Conservation (phyloP, 2,888 invertebrate genomes). For the Micoletzkya japonica region DNA sequence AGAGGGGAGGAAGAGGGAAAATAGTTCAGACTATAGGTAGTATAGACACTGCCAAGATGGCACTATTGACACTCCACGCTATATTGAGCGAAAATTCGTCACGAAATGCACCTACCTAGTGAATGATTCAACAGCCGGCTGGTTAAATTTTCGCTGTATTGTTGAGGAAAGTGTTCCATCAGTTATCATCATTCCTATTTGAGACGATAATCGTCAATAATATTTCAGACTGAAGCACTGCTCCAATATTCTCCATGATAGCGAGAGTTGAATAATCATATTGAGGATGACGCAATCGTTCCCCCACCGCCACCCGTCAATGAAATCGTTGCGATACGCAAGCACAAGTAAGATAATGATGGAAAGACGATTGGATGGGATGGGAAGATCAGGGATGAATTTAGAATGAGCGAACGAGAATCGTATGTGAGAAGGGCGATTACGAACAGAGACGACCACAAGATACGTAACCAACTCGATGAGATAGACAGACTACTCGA, state of each 20-base stretch:
- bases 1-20: too few species aligned
- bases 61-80: too few species aligned
- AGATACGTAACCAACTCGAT: constrained; percentile 19
- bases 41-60: too few species aligned
- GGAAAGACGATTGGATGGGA: not conserved
- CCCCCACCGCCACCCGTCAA: constrained; percentile 22
- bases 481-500: constrained; percentile 25
- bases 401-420: constrained; percentile 20
- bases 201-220: not conserved
- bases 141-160: too few species aligned
- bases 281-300: not conserved
- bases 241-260: not conserved
- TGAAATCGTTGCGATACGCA: constrained; percentile 22
- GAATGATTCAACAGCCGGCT: too few species aligned
- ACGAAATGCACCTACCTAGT: too few species aligned
- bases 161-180: too few species aligned
- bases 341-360: constrained; percentile 12
- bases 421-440: constrained; percentile 19
- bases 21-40: too few species aligned
- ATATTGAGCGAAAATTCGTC: too few species aligned
- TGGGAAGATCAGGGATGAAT: not conserved
- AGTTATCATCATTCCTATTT: not conserved
- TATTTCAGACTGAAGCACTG: not conserved
- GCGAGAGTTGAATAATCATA: not conserved
- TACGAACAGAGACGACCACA: constrained; percentile 28